Percentiles rank a stretch among this genome's conserved stretches.
phyloP scores from a whole-genome alignment of 2,113 vertebrate species.

The Dolichotis patagonum region DNA sequence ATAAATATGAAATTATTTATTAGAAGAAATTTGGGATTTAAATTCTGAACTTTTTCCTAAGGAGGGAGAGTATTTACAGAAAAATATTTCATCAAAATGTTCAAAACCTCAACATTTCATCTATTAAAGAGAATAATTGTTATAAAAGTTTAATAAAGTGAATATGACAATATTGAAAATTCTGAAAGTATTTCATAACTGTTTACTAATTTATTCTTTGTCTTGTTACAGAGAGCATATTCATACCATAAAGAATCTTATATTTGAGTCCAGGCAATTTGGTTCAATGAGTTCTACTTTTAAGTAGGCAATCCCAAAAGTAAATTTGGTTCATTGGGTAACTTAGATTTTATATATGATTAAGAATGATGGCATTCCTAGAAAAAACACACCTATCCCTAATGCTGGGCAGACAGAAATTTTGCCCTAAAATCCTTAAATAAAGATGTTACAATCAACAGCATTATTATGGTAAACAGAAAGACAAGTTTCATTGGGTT shows the following conservation, averaged over 20 bases:
- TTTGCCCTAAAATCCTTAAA: not conserved
- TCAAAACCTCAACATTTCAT: not conserved
- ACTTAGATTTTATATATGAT: slow-evolving; percentile 46
- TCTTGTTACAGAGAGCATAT: slow-evolving; percentile 29
- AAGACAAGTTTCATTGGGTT: slow-evolving; percentile 23
- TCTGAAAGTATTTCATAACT: not conserved
- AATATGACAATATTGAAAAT: not conserved
- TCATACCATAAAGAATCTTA: not conserved
- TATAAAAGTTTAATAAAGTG: not conserved
- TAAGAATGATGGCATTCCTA: not conserved
- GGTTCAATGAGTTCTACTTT: not conserved
- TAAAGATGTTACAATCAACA: not conserved
- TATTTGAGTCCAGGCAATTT: not conserved
- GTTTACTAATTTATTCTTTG: not conserved
- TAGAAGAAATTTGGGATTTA: not conserved
- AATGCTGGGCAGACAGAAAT: not conserved
- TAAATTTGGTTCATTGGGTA: not conserved
- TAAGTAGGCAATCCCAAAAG: not conserved
- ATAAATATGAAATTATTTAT: not conserved
- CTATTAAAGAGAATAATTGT: not conserved
- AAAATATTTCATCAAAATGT: not conserved
- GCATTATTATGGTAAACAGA: slow-evolving; percentile 33
- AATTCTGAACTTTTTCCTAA: not conserved
- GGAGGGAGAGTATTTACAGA: not conserved
- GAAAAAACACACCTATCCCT: not conserved